phyloP scores from a whole-genome alignment of 1,140 invertebrate species.

The Aphidius ervi region DNA sequence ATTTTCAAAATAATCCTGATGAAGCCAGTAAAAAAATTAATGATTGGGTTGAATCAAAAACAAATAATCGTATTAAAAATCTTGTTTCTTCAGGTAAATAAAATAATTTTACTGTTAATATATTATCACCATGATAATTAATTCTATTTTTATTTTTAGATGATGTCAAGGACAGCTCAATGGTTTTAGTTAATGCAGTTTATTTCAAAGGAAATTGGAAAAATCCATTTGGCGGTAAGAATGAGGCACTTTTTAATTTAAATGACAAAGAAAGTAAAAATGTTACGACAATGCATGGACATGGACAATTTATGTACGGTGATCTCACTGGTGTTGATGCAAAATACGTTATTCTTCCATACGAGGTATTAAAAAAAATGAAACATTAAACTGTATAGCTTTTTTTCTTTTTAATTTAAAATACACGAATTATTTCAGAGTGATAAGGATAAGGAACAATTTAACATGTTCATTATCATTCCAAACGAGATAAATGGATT shows the following conservation, averaged over 20 bases:
- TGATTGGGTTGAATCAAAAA: constrained; percentile 67
- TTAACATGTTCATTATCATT: constrained; percentile 54
- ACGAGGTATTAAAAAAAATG: constrained; percentile 49
- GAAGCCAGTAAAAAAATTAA: constrained; percentile 60
- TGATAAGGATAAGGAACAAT: constrained; percentile 4
- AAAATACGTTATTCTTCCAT: constrained; percentile 64
- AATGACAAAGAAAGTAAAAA: constrained; percentile 38
- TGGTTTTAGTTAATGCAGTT: constrained; percentile 68
- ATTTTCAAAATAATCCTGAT: constrained; percentile 51
- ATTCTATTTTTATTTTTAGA: background rate
- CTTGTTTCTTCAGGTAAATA: constrained; percentile 53
- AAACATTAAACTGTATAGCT: no score
- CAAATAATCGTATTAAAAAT: constrained; percentile 68
- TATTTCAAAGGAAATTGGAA: constrained; percentile 78
- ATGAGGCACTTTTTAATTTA: constrained; percentile 51
- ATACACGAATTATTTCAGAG: background rate
- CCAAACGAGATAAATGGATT: constrained; percentile 52
- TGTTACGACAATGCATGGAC: constrained; percentile 60
- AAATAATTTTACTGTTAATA: background rate
- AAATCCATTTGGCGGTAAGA: constrained; percentile 64
- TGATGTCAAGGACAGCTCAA: constrained; percentile 47
- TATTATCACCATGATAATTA: background rate
- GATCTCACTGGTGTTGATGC: constrained; percentile 52
- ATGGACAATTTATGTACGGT: constrained; percentile 54
- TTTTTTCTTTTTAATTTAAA: no score